phyloP scores from a whole-genome alignment of 2,113 vertebrate genomes.

The Seriola quinqueradiata region DNA sequence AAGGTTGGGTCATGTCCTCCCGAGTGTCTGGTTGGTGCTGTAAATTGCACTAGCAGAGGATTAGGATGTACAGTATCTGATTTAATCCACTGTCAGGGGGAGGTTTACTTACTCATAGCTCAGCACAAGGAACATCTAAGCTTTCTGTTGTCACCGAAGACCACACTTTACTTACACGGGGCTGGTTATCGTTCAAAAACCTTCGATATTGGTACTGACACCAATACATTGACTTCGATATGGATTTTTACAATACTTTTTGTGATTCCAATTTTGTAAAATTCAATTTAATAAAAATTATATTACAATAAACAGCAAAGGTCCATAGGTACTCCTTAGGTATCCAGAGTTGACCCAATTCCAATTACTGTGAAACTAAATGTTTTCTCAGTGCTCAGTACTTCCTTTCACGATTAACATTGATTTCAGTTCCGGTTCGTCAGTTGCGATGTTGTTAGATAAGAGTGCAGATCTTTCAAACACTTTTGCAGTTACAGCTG shows the following conservation, averaged over 20 bases:
- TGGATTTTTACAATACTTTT: no score
- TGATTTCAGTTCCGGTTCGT: background rate
- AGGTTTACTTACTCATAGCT: slow-evolving; percentile 56
- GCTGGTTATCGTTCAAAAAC: no score
- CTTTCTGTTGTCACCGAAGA: slow-evolving; percentile 37
- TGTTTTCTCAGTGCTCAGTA: background rate
- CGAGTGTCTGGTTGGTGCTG: slow-evolving; percentile 61
- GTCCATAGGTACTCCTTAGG: no score
- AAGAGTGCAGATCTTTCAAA: no score
- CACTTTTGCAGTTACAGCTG: no score
- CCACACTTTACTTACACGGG: slow-evolving; percentile 36
- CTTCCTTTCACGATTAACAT: background rate
- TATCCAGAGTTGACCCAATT: no score
- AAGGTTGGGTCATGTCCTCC: slow-evolving; percentile 72
- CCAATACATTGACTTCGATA: no score
- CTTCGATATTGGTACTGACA: no score
- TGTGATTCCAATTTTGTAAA: no score
- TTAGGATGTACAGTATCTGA: slow-evolving; percentile 77
- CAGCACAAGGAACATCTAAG: slow-evolving; percentile 47
- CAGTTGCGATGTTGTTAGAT: no score
- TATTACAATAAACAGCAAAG: no score
- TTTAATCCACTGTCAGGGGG: slow-evolving; percentile 76
- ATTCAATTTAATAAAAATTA: no score
- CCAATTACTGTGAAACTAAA: background rate
- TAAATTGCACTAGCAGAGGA: slow-evolving; percentile 74